These are phyloP conservation scores for Hestina assimilis DNA, from an alignment of 1,140 invertebrate species.

Conservation along the genomic window DNA sequence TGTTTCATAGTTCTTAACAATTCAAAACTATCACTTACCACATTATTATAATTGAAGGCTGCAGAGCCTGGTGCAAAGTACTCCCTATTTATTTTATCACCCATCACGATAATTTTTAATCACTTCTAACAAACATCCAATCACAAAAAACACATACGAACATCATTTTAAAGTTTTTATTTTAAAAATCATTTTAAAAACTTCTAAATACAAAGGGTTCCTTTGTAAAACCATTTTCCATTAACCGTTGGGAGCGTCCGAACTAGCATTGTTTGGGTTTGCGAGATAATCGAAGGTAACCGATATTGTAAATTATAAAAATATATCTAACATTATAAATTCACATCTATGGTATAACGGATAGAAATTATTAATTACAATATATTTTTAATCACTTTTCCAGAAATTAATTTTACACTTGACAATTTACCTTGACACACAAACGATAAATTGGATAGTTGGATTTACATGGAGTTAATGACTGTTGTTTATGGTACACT, in stretches of 20 bases:
- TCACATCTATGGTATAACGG: not conserved
- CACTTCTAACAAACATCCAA: constrained; percentile 41
- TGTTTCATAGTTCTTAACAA: too few species aligned
- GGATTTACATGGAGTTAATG: too few species aligned
- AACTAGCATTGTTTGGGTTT: constrained; percentile 49
- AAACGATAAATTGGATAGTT: constrained; percentile 13
- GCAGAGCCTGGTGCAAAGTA: constrained; percentile 57
- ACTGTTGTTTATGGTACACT: not conserved
- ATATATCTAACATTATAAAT: not conserved
- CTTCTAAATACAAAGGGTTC: constrained; percentile 12
- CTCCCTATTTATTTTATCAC: constrained; percentile 67
- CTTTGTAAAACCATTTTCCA: constrained; percentile 19
- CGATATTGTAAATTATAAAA: not conserved
- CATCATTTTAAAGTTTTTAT: constrained; percentile 37
- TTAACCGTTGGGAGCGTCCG: constrained; percentile 55
- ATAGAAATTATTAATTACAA: not conserved
- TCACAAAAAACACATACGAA: constrained; percentile 36
- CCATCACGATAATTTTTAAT: constrained; percentile 42
- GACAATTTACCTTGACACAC: constrained; percentile 62
- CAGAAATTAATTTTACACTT: constrained; percentile 29
- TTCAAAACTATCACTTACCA: constrained; percentile 53
- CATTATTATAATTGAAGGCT: constrained; percentile 72
- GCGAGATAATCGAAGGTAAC: not conserved
- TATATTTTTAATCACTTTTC: constrained; percentile 9
- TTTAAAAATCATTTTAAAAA: constrained; percentile 20